Percentiles rank a stretch among this genome's conserved stretches.
phyloP scores from a whole-genome alignment of 2,888 invertebrate genomes.

The Euplagia quadripunctaria region DNA sequence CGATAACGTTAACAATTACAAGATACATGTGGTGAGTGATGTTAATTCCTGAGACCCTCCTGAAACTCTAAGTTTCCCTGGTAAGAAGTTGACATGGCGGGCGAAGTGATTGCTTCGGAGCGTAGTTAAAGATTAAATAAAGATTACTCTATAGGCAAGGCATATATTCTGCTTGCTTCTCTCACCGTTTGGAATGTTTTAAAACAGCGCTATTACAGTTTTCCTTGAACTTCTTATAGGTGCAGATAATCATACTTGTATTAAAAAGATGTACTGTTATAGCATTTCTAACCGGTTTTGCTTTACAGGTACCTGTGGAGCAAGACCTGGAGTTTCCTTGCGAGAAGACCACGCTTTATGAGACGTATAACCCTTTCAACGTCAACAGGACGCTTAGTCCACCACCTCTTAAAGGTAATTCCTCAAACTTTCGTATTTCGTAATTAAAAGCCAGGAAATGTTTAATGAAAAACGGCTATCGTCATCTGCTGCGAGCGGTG shows the following conservation, averaged over 20 bases:
- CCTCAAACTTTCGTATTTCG: background rate
- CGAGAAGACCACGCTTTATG: conserved; percentile 93
- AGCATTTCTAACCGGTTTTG: background rate
- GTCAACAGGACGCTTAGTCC: conserved; percentile 90
- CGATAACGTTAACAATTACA: conserved; percentile 90
- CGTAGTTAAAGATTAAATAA: too few species aligned
- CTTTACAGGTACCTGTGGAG: conserved; percentile 91
- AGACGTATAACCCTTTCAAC: conserved; percentile 95
- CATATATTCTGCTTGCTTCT: too few species aligned
- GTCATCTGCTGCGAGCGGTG: too few species aligned
- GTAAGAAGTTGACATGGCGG: too few species aligned
- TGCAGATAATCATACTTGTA: background rate
- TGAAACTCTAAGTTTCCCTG: background rate
- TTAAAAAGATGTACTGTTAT: background rate
- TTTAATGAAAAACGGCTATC: too few species aligned
- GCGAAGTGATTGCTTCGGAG: too few species aligned
- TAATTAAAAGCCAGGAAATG: too few species aligned
- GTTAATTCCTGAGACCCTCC: background rate
- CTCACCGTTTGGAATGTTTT: background rate
- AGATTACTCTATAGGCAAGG: too few species aligned
- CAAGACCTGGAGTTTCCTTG: conserved; percentile 95
- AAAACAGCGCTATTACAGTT: background rate
- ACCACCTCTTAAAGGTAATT: conserved; percentile 80
- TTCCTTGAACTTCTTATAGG: background rate
- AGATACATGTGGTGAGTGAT: conserved; percentile 91